Percentiles rank a stretch among this genome's conserved stretches.
phyloP scores from a whole-genome alignment of 2,113 vertebrate genomes.

The Grus americana region DNA sequence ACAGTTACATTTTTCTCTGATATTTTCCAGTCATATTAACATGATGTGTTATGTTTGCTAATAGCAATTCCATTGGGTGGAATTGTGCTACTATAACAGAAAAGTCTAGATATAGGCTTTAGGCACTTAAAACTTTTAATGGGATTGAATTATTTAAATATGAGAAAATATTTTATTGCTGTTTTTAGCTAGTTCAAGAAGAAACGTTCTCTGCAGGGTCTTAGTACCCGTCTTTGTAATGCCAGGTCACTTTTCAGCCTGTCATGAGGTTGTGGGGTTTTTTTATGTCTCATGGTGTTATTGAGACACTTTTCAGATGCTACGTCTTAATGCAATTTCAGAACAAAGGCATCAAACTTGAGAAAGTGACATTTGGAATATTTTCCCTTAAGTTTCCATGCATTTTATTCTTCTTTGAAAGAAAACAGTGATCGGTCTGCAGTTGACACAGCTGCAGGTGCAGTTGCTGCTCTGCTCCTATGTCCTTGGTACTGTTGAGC shows the following conservation, averaged over 20 bases:
- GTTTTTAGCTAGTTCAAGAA: not conserved
- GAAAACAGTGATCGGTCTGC: fast-evolving
- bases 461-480: fast-evolving
- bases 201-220: not conserved
- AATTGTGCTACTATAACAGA: not conserved
- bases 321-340: not conserved
- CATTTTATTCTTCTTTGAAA: not conserved
- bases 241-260: not conserved
- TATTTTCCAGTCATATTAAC: not conserved
- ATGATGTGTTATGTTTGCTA: not conserved
- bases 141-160: not conserved
- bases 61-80: not conserved
- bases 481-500: not conserved
- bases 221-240: not conserved
- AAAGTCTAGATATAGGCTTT: not conserved
- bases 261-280: not conserved
- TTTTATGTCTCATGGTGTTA: not conserved
- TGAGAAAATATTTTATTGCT: not conserved
- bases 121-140: not conserved
- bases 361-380: not conserved
- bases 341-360: not conserved
- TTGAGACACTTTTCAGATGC: not conserved
- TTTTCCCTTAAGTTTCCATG: not conserved
- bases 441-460: not conserved
- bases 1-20: not conserved